Conservation (phyloP, 1,140 invertebrate genomes). For the Drosophila carrolli region DNA sequence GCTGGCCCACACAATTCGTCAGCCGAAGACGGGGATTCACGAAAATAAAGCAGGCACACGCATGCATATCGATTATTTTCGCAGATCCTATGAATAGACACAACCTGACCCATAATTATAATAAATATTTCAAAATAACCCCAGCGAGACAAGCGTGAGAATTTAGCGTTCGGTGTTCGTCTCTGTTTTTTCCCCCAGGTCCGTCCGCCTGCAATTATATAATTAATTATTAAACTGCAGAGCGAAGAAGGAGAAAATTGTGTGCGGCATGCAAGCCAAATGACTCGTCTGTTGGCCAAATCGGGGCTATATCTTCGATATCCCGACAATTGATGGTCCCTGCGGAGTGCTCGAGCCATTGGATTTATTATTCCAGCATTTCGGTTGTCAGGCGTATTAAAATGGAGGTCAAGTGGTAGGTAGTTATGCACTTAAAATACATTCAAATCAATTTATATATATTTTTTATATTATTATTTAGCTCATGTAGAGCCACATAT, state of each 20-base stretch:
- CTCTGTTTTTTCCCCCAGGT: not conserved
- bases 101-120: constrained; percentile 63
- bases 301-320: constrained; percentile 15
- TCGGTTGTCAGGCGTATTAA: no score
- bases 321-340: constrained; percentile 28
- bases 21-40: constrained; percentile 23
- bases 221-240: constrained; percentile 50
- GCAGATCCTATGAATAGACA: constrained; percentile 61
- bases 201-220: constrained; percentile 43
- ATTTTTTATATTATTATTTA: no score
- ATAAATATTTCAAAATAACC: constrained; percentile 69
- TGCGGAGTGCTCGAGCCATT: not conserved
- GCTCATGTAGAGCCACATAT: no score
- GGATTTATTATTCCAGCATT: constrained; percentile 10
- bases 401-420: no score
- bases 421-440: no score
- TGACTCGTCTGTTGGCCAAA: constrained; percentile 1
- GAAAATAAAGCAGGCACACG: constrained; percentile 28
- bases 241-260: constrained; percentile 29
- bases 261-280: constrained; percentile 25
- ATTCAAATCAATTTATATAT: no score
- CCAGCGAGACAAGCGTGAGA: constrained; percentile 61
- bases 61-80: constrained; percentile 64
- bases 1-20: constrained; percentile 61
- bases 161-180: constrained; percentile 35